Evolutionary conservation across 2,888 invertebrate genomes (phyloP), one percentile per base, ranked within the genome.

Genomic region (Erynnis tages): DNA sequence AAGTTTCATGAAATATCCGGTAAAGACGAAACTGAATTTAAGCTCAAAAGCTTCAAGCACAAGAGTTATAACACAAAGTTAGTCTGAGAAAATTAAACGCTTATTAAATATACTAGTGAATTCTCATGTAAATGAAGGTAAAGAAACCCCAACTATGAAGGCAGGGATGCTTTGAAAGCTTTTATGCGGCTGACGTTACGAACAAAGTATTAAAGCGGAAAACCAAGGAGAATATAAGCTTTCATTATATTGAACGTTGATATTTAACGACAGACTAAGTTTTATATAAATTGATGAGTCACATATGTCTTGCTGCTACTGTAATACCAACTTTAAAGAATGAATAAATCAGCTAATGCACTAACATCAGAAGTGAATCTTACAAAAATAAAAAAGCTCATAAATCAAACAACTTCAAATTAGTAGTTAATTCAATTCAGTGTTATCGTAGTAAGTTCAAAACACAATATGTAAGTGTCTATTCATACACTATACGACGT

Each of bases 41-140:
- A 37, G 21, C 37, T 10, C 10, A 21, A 35, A 17, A 4, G 16
- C 35, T 14, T 34, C 17, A 8, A 14, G 32, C 17, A 27, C 27
- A 27, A 7, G 2, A 35, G n/a, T n/a, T 35, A 17, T 35, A 35
- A 35, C 16, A 14, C 14, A 7, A 6, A 21, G 21, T 6, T 32
- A 2, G 14, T 11, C 14, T 13, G 7, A 19, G 37, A 38, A 25
- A 25, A 41, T 40, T 38, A 29, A 45, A 44, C 11, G 30, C 37
- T 41, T 54, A 49, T 44, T 44, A 40, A 52, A 54, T 49, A 32
- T 63, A 61, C 68, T 27, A 35, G 34, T 10, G 4, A 73, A 69
- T 75, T 72, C 78, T 82, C 67, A 75, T 76, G 78, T 73, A 79
- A 79, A 82, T 80, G 68, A 75, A 73, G 70, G 68, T 63, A 64